phyloP scores from a whole-genome alignment of 2,797 vertebrate genomes.

The Thunnus albacares region DNA sequence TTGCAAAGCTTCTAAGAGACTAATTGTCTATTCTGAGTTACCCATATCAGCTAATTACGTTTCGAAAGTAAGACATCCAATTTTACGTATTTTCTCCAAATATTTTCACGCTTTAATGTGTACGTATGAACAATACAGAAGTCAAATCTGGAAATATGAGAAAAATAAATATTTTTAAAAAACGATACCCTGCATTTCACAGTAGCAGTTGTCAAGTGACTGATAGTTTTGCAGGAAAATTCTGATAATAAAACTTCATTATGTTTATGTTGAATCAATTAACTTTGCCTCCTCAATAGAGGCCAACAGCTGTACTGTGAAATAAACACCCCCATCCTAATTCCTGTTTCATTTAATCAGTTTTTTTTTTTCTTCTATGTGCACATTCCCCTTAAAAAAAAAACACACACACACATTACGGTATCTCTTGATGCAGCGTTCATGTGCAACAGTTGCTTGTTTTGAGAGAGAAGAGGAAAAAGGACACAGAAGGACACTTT shows the following conservation, averaged over 20 bases:
- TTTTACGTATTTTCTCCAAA: constrained; percentile 21
- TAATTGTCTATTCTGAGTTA: constrained; percentile 26
- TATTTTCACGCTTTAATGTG: not conserved
- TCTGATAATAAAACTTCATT: constrained; percentile 48
- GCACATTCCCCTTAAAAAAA: not conserved
- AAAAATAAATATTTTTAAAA: not conserved
- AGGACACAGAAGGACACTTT: constrained; percentile 66
- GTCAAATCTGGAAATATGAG: not conserved
- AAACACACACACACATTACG: not conserved
- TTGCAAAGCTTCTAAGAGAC: constrained; percentile 4
- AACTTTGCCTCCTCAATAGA: constrained; percentile 55
- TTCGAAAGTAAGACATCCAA: constrained; percentile 22
- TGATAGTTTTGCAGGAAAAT: constrained; percentile 49
- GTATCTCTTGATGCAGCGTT: constrained; percentile 8
- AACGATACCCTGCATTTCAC: constrained; percentile 3
- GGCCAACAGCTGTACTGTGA: constrained; percentile 71
- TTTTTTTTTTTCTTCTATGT: constrained; percentile 8
- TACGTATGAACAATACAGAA: not conserved
- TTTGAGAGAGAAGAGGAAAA: constrained; percentile 19
- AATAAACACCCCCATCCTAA: constrained; percentile 62
- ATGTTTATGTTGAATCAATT: constrained; percentile 61
- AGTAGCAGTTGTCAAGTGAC: constrained; percentile 30
- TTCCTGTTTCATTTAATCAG: constrained; percentile 56
- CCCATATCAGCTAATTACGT: constrained; percentile 24
- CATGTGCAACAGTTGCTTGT: constrained; percentile 38